Evolutionary conservation across 1,140 invertebrate species (phyloP), one percentile per base, ranked within the genome.

Genomic region (Heliconius hewitsoni): DNA sequence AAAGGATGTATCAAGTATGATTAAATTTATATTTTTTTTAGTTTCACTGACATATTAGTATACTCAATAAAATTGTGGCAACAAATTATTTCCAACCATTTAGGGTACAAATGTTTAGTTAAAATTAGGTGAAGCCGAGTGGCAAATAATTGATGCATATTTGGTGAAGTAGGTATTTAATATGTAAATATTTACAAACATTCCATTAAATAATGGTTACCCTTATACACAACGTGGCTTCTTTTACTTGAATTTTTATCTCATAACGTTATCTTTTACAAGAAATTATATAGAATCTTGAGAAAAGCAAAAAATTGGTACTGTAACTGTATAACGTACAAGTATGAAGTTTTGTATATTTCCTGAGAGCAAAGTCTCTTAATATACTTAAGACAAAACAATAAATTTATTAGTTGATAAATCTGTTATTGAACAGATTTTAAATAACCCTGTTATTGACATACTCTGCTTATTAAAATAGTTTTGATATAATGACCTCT

Each of bases 171-270:
- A 23, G 9, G 9, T 9, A 11, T 11, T 11, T 46, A 11, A 55
- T 66, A 66, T 66, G 27, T 66, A 66, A 66, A 27, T 66, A 30
- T 66, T 66, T 66, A 30, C 60, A 66, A 66, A 66, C 60, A 66
- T 66, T 66, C 60, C 60, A 66, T 66, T 66, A 30, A 66, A 66
- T 66, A 66, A 66, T 66, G 60, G 60, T 66, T n/a, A 9, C 60
- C 27, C 60, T 23, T 66, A 30, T 3, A 30, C 60, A 5, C 23
- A 66, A 23, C 13, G n/a, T 66, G 23, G 27, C 60, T 57, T 57
- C 55, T 57, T 57, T 57, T 55, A 9, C 11, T 46, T 46, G 13
- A 46, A 52, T 52, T 19, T 19, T 52, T n/a, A 60, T 60, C 8
- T 27, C 55, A 11, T 23, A 60, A 55, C 52, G n/a, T 55, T 19